A percentile compares a stretch with the other conserved stretches of the same genome.
Conservation (phyloP, 2,888 invertebrate species). For the Rhagonycha fulva region DNA sequence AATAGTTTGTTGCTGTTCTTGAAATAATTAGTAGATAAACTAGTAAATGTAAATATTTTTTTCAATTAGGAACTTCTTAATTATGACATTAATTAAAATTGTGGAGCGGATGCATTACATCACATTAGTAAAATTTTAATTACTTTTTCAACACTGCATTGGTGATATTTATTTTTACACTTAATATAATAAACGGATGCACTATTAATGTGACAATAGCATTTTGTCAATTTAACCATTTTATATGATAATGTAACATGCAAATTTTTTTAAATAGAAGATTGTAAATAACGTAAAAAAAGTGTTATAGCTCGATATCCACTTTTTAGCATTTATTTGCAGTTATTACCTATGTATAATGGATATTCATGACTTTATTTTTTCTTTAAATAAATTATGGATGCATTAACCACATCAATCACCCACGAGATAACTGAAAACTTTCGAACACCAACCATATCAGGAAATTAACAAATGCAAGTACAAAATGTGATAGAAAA, state of each 20-base stretch:
- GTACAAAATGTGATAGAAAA: too few relatives aligned
- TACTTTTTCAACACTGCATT: not conserved
- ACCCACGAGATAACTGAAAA: too few relatives aligned
- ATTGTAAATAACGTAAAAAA: not conserved
- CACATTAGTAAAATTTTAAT: conserved; percentile 1
- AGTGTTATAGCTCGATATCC: too few relatives aligned
- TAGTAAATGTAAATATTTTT: not conserved
- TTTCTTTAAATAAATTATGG: too few relatives aligned
- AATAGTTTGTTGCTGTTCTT: not conserved
- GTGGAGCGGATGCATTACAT: not conserved
- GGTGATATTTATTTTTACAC: not conserved
- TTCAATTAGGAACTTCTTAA: not conserved
- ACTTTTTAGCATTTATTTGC: too few relatives aligned
- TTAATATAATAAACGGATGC: not conserved
- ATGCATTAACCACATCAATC: too few relatives aligned
- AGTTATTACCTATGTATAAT: too few relatives aligned
- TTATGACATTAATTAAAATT: not conserved
- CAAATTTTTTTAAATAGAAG: not conserved
- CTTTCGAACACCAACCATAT: too few relatives aligned
- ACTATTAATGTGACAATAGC: not conserved
- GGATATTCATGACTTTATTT: too few relatives aligned
- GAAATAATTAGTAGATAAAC: not conserved
- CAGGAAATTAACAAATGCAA: too few relatives aligned
- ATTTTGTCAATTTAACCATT: not conserved
- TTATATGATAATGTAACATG: not conserved